Evolutionary conservation across 2,797 vertebrate species (phyloP).

Genomic region (Miichthys miiuy): DNA sequence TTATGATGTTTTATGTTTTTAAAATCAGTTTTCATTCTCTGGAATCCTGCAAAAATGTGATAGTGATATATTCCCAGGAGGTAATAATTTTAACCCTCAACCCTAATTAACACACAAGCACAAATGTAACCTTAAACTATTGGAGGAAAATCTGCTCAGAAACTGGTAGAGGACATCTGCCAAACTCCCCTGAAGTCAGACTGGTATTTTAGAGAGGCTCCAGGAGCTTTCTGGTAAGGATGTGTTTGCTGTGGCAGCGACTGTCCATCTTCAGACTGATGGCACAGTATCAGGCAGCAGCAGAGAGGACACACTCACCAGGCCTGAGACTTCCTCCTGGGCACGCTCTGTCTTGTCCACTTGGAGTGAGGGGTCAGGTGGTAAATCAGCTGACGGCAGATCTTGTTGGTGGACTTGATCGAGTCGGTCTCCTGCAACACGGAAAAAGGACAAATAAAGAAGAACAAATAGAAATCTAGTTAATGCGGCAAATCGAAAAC

Average conservation of each 20-base stretch:
- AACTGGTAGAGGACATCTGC: conserved; percentile 5
- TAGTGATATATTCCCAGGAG: not conserved
- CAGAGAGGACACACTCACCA: conserved; percentile 85
- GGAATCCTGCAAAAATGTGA: not conserved
- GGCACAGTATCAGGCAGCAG: conserved; percentile 21
- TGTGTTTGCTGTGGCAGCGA: conserved; percentile 12
- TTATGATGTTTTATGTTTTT: no score
- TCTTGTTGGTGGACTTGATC: conserved; percentile 91
- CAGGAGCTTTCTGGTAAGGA: conserved; percentile 12
- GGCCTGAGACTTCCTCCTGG: conserved; percentile 88
- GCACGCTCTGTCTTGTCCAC: conserved; percentile 84
- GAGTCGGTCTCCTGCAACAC: conserved; percentile 86
- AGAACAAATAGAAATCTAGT: not conserved
- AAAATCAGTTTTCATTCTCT: not conserved
- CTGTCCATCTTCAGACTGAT: conserved; percentile 11
- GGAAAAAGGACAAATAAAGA: not conserved
- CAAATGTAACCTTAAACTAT: not conserved
- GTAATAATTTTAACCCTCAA: not conserved
- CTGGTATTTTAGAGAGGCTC: not conserved
- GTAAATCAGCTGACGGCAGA: conserved; percentile 93
- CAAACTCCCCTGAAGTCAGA: conserved; percentile 4
- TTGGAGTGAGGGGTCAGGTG: conserved; percentile 93
- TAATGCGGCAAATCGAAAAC: not conserved
- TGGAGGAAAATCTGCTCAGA: not conserved
- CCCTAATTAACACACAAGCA: not conserved